Conservation (phyloP, 2,888 invertebrate genomes). For the Crossocerus cetratus region DNA sequence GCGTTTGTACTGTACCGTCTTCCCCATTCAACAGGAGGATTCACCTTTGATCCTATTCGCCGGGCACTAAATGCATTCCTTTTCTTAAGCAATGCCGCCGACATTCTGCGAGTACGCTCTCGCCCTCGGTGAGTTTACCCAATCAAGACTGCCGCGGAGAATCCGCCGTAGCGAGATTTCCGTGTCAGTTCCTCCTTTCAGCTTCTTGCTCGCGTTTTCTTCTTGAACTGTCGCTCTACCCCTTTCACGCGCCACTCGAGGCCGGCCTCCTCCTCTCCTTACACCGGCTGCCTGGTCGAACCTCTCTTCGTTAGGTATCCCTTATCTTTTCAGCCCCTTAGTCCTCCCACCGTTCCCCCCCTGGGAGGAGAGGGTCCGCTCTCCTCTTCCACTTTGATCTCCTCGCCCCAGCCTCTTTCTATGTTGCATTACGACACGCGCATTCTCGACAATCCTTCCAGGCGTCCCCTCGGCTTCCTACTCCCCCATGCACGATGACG, state of each 20-base stretch:
- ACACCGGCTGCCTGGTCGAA: not conserved
- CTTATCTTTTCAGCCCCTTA: slow-evolving; percentile 1
- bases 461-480: not conserved
- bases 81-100: not conserved
- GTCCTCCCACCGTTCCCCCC: not conserved
- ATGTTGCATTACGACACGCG: not conserved
- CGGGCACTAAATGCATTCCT: not conserved
- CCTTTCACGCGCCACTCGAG: not conserved
- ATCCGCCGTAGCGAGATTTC: not conserved
- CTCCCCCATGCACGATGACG: too few relatives aligned
- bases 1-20: not conserved
- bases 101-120: not conserved
- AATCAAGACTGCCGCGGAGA: not conserved
- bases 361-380: not conserved
- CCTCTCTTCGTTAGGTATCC: not conserved
- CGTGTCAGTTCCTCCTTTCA: not conserved
- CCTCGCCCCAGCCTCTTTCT: not conserved
- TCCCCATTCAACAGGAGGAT: not conserved
- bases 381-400: not conserved
- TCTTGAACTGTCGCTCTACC: not conserved
- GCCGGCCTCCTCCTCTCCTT: not conserved
- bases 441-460: not conserved
- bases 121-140: not conserved
- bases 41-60: not conserved
- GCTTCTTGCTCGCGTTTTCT: not conserved